Base-by-base conservation (phyloP, 2,888 invertebrate genomes). In the Oeneis ivallda region DNA sequence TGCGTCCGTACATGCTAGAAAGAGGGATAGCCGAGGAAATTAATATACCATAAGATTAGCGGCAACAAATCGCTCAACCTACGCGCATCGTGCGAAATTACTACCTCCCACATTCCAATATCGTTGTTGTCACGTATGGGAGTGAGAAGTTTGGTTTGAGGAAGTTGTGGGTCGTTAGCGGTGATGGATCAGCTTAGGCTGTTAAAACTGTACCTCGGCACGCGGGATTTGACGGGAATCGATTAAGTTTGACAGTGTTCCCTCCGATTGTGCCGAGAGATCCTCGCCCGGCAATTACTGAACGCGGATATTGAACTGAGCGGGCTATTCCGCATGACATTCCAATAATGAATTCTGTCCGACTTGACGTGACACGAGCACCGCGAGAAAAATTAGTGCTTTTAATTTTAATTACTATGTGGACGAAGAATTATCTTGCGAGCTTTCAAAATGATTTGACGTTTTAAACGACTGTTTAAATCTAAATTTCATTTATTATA, bases 161-260 rank as follows among this genome's bases (percentile, higher is more conserved):
- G 67, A 71, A 69, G 67, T 67, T 53, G 43, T 50, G 45, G 43
- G 61, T 71, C 67, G 66, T 70, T 70, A 68, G 60, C 59, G 56
- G 49, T 70, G 70, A 72, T 69, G 70, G 66, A 71, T 69, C 66
- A 60, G 67, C 66, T 68, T 65, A 65, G 78, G 74, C 77, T 76
- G 72, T 79, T 79, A 76, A 79, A 78, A 79, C 81, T 78, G 78
- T 78, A 75, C 75, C 76, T 76, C 75, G 73, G 71, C 79, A 81
- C 76, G 77, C 71, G 76, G 71, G 66, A 71, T 75, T 79, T 83
- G 86, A 86, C 84, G 78, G 75, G 81, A 85, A 87, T 89, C 87
- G 88, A 89, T 91, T 89, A 86, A 79, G 79, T 86, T 86, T 82
- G 88, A 86, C 86, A 85, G 86, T 84, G 77, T 82, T 83, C 81